Evolutionary conservation across 2,113 vertebrate genomes (phyloP).

Genomic region (Amia ocellicauda): DNA sequence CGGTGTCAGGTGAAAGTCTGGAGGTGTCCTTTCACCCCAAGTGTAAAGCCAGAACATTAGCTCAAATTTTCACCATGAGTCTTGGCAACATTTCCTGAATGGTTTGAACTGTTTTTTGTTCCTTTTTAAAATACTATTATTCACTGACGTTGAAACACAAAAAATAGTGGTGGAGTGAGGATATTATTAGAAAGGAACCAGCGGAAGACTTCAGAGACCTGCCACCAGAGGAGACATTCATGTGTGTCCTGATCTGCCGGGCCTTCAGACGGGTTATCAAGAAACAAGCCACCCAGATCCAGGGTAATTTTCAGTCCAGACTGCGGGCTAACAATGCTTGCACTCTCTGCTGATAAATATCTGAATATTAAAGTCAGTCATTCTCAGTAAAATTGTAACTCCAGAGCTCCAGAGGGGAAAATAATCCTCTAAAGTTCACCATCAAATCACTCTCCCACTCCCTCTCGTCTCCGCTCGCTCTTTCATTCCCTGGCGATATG

Average conservation of each 20-base stretch:
- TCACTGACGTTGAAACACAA: no score
- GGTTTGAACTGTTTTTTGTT: no score
- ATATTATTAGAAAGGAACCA: no score
- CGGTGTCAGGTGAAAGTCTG: no score
- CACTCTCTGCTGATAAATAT: constrained; percentile 60
- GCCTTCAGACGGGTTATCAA: not conserved
- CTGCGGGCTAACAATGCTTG: constrained; percentile 44
- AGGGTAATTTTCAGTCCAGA: not conserved
- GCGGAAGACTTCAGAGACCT: not conserved
- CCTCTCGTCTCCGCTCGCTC: constrained; percentile 31
- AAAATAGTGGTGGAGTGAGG: no score
- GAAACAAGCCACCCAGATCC: not conserved
- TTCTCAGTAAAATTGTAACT: constrained; percentile 56
- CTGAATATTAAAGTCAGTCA: constrained; percentile 53
- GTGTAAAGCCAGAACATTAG: no score
- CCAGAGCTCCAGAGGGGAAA: constrained; percentile 45
- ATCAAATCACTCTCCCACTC: constrained; percentile 42
- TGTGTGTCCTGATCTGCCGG: not conserved
- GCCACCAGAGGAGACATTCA: not conserved
- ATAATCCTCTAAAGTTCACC: constrained; percentile 60
- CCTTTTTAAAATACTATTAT: no score
- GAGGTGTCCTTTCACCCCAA: no score
- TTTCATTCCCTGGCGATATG: constrained; percentile 47
- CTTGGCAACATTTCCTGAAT: no score
- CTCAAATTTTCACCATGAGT: no score